Evolutionary conservation across 2,888 invertebrate genomes (phyloP).

Genomic region (Elaeidobius kamerunicus): DNA sequence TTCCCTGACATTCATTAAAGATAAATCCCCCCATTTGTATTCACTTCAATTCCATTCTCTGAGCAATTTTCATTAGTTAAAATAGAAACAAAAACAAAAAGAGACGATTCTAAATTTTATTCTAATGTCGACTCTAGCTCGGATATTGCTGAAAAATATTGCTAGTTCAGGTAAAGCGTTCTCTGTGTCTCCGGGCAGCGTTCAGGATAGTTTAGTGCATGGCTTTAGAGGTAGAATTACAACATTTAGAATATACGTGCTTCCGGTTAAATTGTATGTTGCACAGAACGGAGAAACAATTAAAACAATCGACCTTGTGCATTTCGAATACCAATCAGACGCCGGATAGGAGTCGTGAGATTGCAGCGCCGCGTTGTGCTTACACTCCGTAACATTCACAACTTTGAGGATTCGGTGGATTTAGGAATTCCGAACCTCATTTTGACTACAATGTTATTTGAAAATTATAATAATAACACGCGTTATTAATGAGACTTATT

Average conservation of each 20-base stretch:
- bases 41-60: slow-evolving; percentile 22
- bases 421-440: too few species aligned
- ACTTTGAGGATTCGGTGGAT: slow-evolving; percentile 7
- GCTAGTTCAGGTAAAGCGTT: slow-evolving; percentile 28
- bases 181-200: slow-evolving; percentile 24
- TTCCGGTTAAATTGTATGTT: slow-evolving; percentile 34
- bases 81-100: slow-evolving; percentile 28
- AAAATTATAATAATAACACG: too few species aligned
- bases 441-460: too few species aligned
- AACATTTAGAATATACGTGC: slow-evolving; percentile 41
- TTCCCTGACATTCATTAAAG: slow-evolving; percentile 5
- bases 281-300: slow-evolving; percentile 39
- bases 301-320: slow-evolving; percentile 41
- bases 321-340: slow-evolving; percentile 42
- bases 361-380: slow-evolving; percentile 9
- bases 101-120: slow-evolving; percentile 29
- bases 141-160: slow-evolving; percentile 30
- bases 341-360: slow-evolving; percentile 12
- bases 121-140: slow-evolving; percentile 27
- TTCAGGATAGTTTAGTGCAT: slow-evolving; percentile 34
- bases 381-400: not conserved
- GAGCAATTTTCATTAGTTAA: slow-evolving; percentile 29
- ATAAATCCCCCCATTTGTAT: slow-evolving; percentile 25
- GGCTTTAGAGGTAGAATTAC: slow-evolving; percentile 38
- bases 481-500: too few species aligned